Conservation (phyloP, 2,113 vertebrate species). For the Dipodomys ordii region DNA sequence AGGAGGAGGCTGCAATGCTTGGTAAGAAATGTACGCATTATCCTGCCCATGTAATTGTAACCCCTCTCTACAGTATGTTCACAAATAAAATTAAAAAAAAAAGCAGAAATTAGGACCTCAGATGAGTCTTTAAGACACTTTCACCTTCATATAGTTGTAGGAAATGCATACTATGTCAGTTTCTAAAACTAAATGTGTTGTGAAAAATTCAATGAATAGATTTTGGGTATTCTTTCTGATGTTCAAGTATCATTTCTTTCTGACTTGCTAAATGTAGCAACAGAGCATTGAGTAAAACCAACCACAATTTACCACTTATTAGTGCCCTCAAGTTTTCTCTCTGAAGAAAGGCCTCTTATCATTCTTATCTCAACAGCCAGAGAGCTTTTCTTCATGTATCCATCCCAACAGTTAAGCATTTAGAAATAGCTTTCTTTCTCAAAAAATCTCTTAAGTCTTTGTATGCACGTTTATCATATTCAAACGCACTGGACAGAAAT, state of each 20-base stretch:
- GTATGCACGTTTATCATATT: neutral
- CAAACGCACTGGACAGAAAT: conserved; percentile 1
- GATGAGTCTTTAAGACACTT: neutral
- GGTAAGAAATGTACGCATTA: too few relatives aligned
- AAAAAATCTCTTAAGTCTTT: conserved; percentile 6
- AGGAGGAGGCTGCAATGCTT: too few relatives aligned
- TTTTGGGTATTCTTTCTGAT: conserved; percentile 37
- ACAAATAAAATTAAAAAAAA: too few relatives aligned
- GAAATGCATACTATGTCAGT: neutral
- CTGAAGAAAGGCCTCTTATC: conserved; percentile 75
- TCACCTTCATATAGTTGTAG: neutral
- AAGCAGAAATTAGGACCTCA: too few relatives aligned
- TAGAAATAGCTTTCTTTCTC: conserved; percentile 2
- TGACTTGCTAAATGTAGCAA: neutral
- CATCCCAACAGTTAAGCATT: neutral
- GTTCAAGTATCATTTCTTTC: neutral
- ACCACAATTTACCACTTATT: conserved; percentile 42
- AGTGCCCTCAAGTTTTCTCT: neutral
- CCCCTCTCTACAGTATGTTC: too few relatives aligned
- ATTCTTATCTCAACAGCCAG: conserved; percentile 64
- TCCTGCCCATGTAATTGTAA: too few relatives aligned
- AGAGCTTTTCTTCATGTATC: conserved; percentile 72
- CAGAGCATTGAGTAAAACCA: conserved; percentile 1
- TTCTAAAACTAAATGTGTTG: conserved; percentile 31
- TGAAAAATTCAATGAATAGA: conserved; percentile 24